Percentiles rank a stretch among this genome's conserved stretches.
These are phyloP conservation scores for Lysandra coridon DNA, from an alignment of 2,888 invertebrate species.

Conservation along the genomic window DNA sequence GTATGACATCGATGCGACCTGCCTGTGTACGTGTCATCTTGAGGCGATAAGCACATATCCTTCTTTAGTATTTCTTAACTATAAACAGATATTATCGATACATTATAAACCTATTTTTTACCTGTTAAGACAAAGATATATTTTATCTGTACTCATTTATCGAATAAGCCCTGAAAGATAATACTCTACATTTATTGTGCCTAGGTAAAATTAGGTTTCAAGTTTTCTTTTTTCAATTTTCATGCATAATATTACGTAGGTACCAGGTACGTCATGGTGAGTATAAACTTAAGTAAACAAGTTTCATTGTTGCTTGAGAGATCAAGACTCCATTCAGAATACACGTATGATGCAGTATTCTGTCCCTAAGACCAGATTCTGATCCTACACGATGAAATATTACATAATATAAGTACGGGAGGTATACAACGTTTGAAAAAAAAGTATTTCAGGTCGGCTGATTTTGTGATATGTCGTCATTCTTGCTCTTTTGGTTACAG, in stretches of 20 bases:
- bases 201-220: not conserved
- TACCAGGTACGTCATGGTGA: too few species aligned
- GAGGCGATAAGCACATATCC: constrained; percentile 44
- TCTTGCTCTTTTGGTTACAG: too few species aligned
- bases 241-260: not conserved
- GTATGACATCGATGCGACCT: not conserved
- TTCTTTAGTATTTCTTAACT: constrained; percentile 40
- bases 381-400: too few species aligned
- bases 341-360: too few species aligned
- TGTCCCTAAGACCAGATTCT: too few species aligned
- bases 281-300: too few species aligned
- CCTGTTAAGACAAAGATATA: constrained; percentile 28
- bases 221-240: not conserved
- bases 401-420: too few species aligned
- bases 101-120: constrained; percentile 30
- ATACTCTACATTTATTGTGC: constrained; percentile 19
- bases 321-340: too few species aligned
- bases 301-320: too few species aligned
- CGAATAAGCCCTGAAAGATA: constrained; percentile 18
- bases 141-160: constrained; percentile 25
- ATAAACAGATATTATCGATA: constrained; percentile 30
- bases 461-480: too few species aligned
- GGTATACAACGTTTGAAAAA: too few species aligned
- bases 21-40: constrained; percentile 39
- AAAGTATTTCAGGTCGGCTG: too few species aligned